These are phyloP conservation scores for Neoascia interrupta DNA, from an alignment of 2,888 invertebrate genomes.

Conservation along the genomic window DNA sequence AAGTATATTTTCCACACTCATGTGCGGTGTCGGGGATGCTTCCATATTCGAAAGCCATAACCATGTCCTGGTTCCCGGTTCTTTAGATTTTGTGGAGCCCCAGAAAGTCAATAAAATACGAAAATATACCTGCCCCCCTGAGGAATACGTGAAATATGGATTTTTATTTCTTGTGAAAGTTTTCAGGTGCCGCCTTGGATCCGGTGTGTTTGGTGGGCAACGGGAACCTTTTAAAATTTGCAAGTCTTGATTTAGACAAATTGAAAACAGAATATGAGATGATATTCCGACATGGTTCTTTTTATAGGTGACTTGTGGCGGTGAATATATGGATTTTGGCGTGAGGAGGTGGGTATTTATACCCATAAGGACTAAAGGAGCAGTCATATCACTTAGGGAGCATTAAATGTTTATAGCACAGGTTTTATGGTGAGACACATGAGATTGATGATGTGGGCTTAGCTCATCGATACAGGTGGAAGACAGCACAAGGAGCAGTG, in stretches of 20 bases:
- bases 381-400: slow-evolving; percentile 58
- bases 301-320: slow-evolving; percentile 56
- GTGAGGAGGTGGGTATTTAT: no score
- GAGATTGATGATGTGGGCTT: slow-evolving; percentile 43
- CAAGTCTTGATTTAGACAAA: slow-evolving; percentile 72
- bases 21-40: slow-evolving; percentile 46
- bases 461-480: slow-evolving; percentile 5
- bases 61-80: slow-evolving; percentile 5
- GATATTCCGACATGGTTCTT: slow-evolving; percentile 57
- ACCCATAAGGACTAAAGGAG: no score
- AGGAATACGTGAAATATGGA: slow-evolving; percentile 54
- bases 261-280: slow-evolving; percentile 69
- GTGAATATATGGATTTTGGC: slow-evolving; percentile 73
- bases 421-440: slow-evolving; percentile 31
- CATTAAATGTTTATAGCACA: slow-evolving; percentile 49
- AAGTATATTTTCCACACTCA: slow-evolving; percentile 15
- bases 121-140: slow-evolving; percentile 30
- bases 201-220: no score
- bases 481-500: not conserved
- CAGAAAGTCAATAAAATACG: slow-evolving; percentile 52
- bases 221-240: slow-evolving; percentile 71
- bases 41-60: slow-evolving; percentile 19
- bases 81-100: not conserved
- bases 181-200: no score
- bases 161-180: slow-evolving; percentile 53